Percentiles rank a stretch among this genome's conserved stretches.
Evolutionary conservation across 2,113 vertebrate species (phyloP).

Genomic region (Percopsis transmontana): DNA sequence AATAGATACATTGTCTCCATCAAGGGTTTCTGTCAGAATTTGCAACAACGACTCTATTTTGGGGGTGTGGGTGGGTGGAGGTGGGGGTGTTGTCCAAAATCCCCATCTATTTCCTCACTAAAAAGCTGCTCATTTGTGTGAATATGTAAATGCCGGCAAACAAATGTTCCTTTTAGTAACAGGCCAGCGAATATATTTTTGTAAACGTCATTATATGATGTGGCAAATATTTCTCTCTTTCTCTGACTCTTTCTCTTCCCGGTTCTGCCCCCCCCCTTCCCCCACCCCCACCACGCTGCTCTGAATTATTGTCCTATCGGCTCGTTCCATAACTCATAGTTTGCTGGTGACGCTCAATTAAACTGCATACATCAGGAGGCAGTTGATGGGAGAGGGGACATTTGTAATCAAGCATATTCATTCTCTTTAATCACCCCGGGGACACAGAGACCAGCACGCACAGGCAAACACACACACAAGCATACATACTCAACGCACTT

Average conservation of each 20-base stretch:
- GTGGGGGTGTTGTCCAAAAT: too few relatives aligned
- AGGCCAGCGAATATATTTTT: too few relatives aligned
- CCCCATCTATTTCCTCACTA: too few relatives aligned
- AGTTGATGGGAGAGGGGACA: slow-evolving; percentile 74
- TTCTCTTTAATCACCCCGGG: slow-evolving; percentile 79
- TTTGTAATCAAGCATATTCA: slow-evolving; percentile 84
- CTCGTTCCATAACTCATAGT: slow-evolving; percentile 78
- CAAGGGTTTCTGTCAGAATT: background rate
- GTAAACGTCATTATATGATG: slow-evolving; percentile 3
- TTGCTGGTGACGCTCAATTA: slow-evolving; percentile 79
- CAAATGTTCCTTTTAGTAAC: too few relatives aligned
- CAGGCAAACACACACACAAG: slow-evolving; percentile 42
- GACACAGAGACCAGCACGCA: slow-evolving; percentile 66
- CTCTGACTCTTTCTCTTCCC: slow-evolving; percentile 8
- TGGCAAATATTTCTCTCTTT: background rate
- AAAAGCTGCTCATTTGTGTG: too few relatives aligned
- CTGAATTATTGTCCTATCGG: slow-evolving; percentile 72
- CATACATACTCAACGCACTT: slow-evolving; percentile 6
- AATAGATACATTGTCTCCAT: background rate
- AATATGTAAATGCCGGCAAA: too few relatives aligned
- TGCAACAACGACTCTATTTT: background rate
- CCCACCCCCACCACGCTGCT: slow-evolving; percentile 20
- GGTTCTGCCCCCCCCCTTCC: background rate
- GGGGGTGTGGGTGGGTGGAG: too few relatives aligned
- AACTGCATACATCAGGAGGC: slow-evolving; percentile 78